Evolutionary conservation across 2,888 invertebrate genomes (phyloP).

Genomic region (Trissolcus japonicus): DNA sequence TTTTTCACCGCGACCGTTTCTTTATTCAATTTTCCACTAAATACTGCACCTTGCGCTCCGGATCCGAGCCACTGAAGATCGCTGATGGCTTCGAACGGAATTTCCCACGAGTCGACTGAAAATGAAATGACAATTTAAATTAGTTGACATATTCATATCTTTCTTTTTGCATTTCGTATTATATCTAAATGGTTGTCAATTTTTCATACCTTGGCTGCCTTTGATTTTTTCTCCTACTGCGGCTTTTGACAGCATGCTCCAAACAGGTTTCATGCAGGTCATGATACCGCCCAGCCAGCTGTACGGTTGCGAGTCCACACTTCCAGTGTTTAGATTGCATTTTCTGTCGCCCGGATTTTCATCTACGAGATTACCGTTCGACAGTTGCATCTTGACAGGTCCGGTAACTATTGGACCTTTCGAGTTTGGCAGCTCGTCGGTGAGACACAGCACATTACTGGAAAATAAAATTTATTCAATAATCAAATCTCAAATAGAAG

Average conservation of each 20-base stretch:
- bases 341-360: conserved; percentile 70
- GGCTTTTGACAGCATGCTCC: conserved; percentile 89
- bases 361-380: conserved; percentile 66
- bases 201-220: conserved; percentile 78
- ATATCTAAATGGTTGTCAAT: too few relatives aligned
- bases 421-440: conserved; percentile 77
- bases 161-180: too few relatives aligned
- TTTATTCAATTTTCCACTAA: conserved; percentile 88
- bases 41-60: conserved; percentile 97
- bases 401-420: conserved; percentile 67
- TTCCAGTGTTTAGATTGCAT: conserved; percentile 67
- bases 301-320: conserved; percentile 76
- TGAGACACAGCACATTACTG: conserved; percentile 81
- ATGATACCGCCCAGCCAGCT: conserved; percentile 90
- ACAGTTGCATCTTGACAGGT: conserved; percentile 65
- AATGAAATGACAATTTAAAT: neutral
- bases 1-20: conserved; percentile 97
- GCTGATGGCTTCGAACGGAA: conserved; percentile 92
- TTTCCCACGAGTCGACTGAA: conserved; percentile 91
- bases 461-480: conserved; percentile 13
- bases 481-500: neutral
- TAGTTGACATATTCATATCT: neutral
- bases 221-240: conserved; percentile 83
- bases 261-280: conserved; percentile 91
- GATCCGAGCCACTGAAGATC: conserved; percentile 94